Evolutionary conservation across 2,888 invertebrate genomes (phyloP).

Genomic region (Acheta domesticus): DNA sequence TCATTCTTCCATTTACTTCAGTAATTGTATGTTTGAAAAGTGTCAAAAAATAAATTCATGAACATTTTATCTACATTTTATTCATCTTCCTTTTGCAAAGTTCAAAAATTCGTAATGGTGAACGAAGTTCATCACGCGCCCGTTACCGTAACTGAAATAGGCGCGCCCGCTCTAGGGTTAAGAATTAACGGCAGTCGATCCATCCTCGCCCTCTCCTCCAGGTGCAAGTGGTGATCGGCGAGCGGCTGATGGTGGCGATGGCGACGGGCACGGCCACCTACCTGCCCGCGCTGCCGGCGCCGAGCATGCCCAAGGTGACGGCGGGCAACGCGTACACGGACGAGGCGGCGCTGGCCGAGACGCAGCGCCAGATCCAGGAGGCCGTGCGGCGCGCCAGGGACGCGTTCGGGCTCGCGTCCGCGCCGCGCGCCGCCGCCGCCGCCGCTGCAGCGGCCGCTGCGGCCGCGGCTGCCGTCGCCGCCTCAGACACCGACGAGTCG

Average conservation of each 20-base stretch:
- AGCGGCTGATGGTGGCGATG: slow-evolving; percentile 80
- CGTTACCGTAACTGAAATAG: too few species aligned
- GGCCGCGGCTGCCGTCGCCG: slow-evolving; percentile 22
- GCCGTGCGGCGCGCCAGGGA: neutral
- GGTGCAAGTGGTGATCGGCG: slow-evolving; percentile 79
- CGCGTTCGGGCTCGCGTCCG: neutral
- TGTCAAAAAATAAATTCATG: too few species aligned
- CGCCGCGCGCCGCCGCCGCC: slow-evolving; percentile 18
- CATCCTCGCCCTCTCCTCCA: too few species aligned
- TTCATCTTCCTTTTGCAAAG: too few species aligned
- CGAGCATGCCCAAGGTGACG: slow-evolving; percentile 67
- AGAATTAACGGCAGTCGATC: too few species aligned
- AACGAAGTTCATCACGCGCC: too few species aligned
- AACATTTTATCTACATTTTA: too few species aligned
- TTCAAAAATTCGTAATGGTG: too few species aligned
- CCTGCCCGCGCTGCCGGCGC: slow-evolving; percentile 72
- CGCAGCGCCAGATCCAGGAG: slow-evolving; percentile 66
- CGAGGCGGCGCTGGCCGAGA: slow-evolving; percentile 60
- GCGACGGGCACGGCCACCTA: slow-evolving; percentile 85
- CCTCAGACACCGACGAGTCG: slow-evolving; percentile 63
- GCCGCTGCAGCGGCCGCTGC: neutral
- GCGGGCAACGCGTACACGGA: slow-evolving; percentile 64
- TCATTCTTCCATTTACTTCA: too few species aligned
- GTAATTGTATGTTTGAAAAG: too few species aligned
- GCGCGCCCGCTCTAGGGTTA: too few species aligned